phyloP scores from a whole-genome alignment of 2,888 invertebrate genomes.

The Rapana venosa region DNA sequence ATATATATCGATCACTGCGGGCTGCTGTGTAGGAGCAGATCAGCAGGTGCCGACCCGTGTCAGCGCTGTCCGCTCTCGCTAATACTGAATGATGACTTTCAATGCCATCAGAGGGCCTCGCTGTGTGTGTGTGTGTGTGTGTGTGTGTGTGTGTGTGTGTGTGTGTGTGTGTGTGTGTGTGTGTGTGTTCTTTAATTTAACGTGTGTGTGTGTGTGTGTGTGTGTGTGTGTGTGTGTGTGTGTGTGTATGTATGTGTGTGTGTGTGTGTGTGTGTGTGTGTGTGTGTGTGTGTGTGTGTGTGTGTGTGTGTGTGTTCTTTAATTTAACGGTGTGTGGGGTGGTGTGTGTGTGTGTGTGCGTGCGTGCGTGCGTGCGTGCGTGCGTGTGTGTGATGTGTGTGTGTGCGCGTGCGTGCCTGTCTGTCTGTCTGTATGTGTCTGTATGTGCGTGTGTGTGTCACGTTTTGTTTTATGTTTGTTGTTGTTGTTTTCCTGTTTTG shows the following conservation, averaged over 20 bases:
- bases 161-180: neutral
- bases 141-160: neutral
- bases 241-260: constrained; percentile 17
- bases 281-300: neutral
- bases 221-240: constrained; percentile 11
- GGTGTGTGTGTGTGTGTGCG: neutral
- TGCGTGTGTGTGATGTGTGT: neutral
- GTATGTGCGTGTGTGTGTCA: neutral
- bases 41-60: too few species aligned
- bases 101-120: neutral
- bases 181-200: too few species aligned
- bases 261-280: neutral
- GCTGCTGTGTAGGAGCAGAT: too few species aligned
- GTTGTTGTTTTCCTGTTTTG: too few species aligned
- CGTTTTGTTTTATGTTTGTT: too few species aligned
- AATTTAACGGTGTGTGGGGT: neutral
- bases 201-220: neutral
- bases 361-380: neutral
- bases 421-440: neutral
- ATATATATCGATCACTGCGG: too few species aligned
- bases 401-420: neutral
- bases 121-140: neutral
- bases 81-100: too few species aligned
- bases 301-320: neutral
- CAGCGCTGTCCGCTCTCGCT: too few species aligned